Conservation (phyloP, 2,113 vertebrate species). For the Platichthys flesus region DNA sequence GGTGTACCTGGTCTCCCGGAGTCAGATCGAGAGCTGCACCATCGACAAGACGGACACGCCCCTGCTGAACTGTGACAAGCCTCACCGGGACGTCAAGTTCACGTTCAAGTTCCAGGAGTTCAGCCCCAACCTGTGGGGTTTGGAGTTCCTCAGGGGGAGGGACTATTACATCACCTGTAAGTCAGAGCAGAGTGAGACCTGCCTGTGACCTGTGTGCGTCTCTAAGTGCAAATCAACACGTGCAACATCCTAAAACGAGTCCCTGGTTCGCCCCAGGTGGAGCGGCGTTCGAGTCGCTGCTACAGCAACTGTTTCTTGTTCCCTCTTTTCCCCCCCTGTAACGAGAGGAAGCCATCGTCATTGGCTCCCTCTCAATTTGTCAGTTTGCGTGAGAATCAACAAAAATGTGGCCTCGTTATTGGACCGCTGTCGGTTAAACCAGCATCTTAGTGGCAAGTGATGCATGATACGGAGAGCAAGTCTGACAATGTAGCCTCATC, state of each 20-base stretch:
- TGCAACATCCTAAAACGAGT: neutral
- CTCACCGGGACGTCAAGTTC: slow-evolving; percentile 97
- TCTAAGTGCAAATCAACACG: neutral
- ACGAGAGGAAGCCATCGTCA: slow-evolving; percentile 37
- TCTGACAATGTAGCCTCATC: slow-evolving; percentile 66
- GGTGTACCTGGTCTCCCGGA: slow-evolving; percentile 94
- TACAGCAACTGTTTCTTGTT: slow-evolving; percentile 18
- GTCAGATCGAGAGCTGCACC: slow-evolving; percentile 92
- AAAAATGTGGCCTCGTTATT: slow-evolving; percentile 61
- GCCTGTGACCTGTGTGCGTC: neutral
- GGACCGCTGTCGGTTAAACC: slow-evolving; percentile 63
- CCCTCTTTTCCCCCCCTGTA: neutral
- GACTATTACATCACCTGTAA: slow-evolving; percentile 98
- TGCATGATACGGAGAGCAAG: slow-evolving; percentile 75
- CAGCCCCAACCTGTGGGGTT: slow-evolving; percentile 98
- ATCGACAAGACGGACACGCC: slow-evolving; percentile 91
- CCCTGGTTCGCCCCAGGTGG: too few species aligned
- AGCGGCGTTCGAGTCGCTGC: slow-evolving; percentile 18
- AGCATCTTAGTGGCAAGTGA: slow-evolving; percentile 73
- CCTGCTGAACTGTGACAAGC: slow-evolving; percentile 96
- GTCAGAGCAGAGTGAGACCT: too few species aligned
- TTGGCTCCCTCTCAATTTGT: slow-evolving; percentile 62
- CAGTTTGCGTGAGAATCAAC: slow-evolving; percentile 64
- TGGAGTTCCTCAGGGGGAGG: slow-evolving; percentile 96
- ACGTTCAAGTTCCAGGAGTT: slow-evolving; percentile 99